These are phyloP conservation scores for Eupithecia inturbata DNA, from an alignment of 2,888 invertebrate genomes.

Conservation along the genomic window DNA sequence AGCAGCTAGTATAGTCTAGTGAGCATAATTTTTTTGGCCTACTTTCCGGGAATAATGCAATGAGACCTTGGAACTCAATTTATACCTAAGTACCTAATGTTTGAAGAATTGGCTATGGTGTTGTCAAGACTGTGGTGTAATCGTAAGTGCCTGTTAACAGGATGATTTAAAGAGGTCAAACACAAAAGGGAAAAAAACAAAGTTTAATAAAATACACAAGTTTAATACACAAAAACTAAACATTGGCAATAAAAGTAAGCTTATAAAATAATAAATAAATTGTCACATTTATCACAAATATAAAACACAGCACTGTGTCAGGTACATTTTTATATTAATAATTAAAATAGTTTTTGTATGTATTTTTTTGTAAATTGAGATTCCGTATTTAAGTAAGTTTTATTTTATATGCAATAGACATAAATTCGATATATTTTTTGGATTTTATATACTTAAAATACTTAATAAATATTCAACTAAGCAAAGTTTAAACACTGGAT, in stretches of 20 bases:
- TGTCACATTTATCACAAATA: conserved; percentile 57
- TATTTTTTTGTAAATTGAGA: conserved; percentile 2
- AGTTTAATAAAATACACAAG: conserved; percentile 43
- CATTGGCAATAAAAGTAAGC: conserved; percentile 50
- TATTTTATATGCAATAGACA: conserved; percentile 7
- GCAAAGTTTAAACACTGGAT: conserved; percentile 4
- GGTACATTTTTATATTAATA: conserved; percentile 44
- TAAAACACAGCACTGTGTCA: conserved; percentile 47
- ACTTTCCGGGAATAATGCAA: neutral
- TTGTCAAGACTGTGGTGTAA: neutral
- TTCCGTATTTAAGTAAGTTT: neutral
- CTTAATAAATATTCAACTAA: neutral
- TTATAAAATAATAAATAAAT: conserved; percentile 45
- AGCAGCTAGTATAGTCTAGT: too few relatives aligned
- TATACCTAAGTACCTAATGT: too few relatives aligned
- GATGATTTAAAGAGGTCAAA: neutral
- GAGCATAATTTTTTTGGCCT: neutral
- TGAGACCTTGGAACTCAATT: too few relatives aligned
- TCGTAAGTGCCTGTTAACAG: neutral
- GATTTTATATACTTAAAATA: neutral
- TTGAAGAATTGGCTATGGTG: neutral
- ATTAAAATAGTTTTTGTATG: neutral
- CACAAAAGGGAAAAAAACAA: conserved; percentile 25
- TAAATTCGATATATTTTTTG: neutral
- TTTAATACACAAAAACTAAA: conserved; percentile 50